Evolutionary conservation across 2,797 vertebrate genomes (phyloP).

Genomic region (Malurus leucopterus): DNA sequence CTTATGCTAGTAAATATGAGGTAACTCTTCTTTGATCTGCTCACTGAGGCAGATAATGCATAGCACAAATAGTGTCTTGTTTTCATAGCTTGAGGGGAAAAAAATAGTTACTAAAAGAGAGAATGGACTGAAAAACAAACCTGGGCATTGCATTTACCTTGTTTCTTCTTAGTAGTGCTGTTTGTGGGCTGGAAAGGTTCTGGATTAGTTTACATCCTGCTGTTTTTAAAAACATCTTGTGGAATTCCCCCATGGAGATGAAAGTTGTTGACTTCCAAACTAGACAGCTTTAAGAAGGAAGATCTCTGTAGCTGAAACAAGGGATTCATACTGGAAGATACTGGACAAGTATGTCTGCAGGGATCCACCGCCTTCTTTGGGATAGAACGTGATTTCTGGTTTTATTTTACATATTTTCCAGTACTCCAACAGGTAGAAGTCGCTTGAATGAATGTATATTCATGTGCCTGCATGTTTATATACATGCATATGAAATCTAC

Average conservation of each 20-base stretch:
- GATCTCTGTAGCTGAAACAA: neutral
- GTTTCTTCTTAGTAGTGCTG: neutral
- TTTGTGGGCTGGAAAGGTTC: neutral
- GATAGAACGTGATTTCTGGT: neutral
- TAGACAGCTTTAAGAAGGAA: neutral
- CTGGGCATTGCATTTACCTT: neutral
- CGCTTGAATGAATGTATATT: neutral
- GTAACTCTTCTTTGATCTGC: neutral
- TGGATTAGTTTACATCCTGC: neutral
- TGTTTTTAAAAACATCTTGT: neutral
- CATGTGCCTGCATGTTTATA: neutral
- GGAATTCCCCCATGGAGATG: neutral
- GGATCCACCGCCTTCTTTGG: neutral
- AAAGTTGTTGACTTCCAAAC: neutral
- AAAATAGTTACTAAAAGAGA: neutral
- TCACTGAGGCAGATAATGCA: neutral
- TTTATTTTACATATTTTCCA: neutral
- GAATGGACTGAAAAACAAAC: neutral
- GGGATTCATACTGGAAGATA: neutral
- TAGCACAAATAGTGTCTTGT: neutral
- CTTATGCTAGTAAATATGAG: neutral
- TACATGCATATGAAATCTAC: rapidly evolving
- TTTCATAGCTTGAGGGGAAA: neutral
- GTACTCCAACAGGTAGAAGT: neutral
- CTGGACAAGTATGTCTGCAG: neutral